A percentile compares a stretch with the other conserved stretches of the same genome.
Evolutionary conservation across 2,888 invertebrate genomes (phyloP).

Genomic region (Nesidiocoris tenuis): DNA sequence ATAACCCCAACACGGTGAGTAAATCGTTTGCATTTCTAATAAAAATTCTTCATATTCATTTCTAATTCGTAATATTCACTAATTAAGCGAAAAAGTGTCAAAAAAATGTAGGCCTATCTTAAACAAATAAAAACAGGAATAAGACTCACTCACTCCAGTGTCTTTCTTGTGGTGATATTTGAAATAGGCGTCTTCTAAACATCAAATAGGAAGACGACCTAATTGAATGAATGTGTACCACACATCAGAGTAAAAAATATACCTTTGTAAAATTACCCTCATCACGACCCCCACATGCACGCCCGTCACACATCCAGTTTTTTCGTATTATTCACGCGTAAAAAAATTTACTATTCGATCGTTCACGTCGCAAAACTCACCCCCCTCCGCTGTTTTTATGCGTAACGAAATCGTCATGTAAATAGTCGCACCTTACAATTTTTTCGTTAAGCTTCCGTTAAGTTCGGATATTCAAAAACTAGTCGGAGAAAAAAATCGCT

Average conservation of each 20-base stretch:
- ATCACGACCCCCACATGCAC: background rate
- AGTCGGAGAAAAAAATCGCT: background rate
- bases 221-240: conserved; percentile 46
- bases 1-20: too few relatives aligned
- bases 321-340: too few relatives aligned
- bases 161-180: conserved; percentile 51
- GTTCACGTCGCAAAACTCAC: background rate
- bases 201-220: conserved; percentile 14
- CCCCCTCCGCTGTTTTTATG: background rate
- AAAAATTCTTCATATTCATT: too few relatives aligned
- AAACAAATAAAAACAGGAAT: conserved; percentile 45
- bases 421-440: background rate
- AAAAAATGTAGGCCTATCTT: conserved; percentile 50
- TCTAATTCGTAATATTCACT: conserved; percentile 24
- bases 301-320: background rate
- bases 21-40: too few relatives aligned
- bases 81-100: conserved; percentile 32
- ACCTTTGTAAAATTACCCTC: background rate
- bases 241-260: conserved; percentile 16
- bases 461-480: background rate
- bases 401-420: background rate
- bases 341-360: too few relatives aligned
- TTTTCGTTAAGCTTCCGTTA: background rate
- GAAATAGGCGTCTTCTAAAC: conserved; percentile 17
- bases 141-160: conserved; percentile 51